A percentile compares a stretch with the other conserved stretches of the same genome.
Evolutionary conservation across 2,797 vertebrate species (phyloP).

Genomic region (Geotrypetes seraphini): DNA sequence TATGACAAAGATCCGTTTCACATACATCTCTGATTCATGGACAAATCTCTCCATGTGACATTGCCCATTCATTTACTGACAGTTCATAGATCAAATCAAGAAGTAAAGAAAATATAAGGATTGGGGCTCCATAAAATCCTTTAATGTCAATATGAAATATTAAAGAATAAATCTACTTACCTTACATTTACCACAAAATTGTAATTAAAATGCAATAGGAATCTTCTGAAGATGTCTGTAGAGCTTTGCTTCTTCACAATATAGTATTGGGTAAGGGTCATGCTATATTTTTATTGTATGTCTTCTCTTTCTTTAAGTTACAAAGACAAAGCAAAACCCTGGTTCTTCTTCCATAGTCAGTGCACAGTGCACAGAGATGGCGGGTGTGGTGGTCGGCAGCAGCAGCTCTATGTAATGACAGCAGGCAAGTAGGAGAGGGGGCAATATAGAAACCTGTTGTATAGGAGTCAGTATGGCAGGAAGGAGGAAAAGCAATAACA

Average conservation of each 20-base stretch:
- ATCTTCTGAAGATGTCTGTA: slow-evolving; percentile 15
- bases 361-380: background rate
- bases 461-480: background rate
- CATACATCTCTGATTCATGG: too few species aligned
- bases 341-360: background rate
- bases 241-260: too few species aligned
- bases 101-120: too few species aligned
- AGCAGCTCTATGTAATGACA: background rate
- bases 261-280: slow-evolving; percentile 3
- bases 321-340: too few species aligned
- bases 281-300: slow-evolving; percentile 2
- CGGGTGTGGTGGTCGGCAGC: background rate
- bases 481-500: background rate
- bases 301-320: too few species aligned
- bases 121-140: too few species aligned
- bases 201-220: slow-evolving; percentile 14
- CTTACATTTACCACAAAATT: slow-evolving; percentile 14
- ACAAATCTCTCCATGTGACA: too few species aligned
- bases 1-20: too few species aligned
- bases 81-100: too few species aligned
- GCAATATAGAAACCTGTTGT: background rate
- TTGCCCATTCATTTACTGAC: too few species aligned
- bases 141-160: too few species aligned
- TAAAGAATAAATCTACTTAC: slow-evolving; percentile 15
- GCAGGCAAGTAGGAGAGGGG: background rate